A percentile compares a stretch with the other conserved stretches of the same genome.
Conservation (phyloP, 2,888 invertebrate genomes). For the Drosophila vallismaia region DNA sequence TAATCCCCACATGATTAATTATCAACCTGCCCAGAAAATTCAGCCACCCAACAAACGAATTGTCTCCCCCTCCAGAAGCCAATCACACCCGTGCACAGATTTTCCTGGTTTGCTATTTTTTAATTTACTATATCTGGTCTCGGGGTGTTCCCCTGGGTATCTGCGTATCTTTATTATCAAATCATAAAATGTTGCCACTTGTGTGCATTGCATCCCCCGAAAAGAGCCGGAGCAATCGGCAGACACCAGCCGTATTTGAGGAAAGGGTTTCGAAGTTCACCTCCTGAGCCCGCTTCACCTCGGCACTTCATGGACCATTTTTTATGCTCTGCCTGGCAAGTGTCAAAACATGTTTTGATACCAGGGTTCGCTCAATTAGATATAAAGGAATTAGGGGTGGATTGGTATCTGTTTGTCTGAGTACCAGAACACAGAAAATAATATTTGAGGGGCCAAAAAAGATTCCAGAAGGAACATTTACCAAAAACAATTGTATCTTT, state of each 20-base stretch:
- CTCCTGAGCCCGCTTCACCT: neutral
- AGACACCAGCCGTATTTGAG: neutral
- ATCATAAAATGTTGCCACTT: conserved; percentile 83
- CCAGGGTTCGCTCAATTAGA: conserved; percentile 58
- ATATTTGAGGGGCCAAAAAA: neutral
- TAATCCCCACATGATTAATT: conserved; percentile 78
- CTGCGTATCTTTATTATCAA: conserved; percentile 81
- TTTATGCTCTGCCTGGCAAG: conserved; percentile 77
- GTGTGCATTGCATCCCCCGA: conserved; percentile 51
- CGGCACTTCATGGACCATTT: conserved; percentile 70
- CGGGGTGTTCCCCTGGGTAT: conserved; percentile 56
- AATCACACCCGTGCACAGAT: conserved; percentile 30
- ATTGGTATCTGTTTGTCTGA: neutral
- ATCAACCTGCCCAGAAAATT: conserved; percentile 61
- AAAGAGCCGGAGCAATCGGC: neutral
- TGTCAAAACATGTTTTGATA: conserved; percentile 83
- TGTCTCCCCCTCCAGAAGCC: conserved; percentile 8
- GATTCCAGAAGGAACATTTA: neutral
- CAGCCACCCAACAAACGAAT: conserved; percentile 7
- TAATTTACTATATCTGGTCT: conserved; percentile 61
- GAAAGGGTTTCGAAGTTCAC: conserved; percentile 36
- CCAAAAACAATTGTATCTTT: neutral
- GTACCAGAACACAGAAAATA: neutral
- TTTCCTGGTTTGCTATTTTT: conserved; percentile 57
- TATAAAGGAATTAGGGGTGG: conserved; percentile 26